Percentiles rank a stretch among this genome's conserved stretches.
These are phyloP conservation scores for Cordilura impudica DNA, from an alignment of 2,888 invertebrate species.

Conservation along the genomic window DNA sequence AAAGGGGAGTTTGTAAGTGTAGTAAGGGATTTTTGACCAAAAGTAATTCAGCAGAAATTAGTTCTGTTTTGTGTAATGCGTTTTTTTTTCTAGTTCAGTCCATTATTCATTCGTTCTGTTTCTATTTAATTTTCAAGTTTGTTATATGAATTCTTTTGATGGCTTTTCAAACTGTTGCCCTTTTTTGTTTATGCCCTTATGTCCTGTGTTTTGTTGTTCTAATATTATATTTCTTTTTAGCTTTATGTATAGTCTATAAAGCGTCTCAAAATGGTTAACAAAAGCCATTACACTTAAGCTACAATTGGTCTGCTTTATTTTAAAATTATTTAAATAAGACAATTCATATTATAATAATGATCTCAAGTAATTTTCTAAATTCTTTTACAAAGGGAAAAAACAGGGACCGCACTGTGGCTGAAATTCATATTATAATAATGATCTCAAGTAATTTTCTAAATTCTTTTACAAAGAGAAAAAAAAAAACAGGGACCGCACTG, in stretches of 20 bases:
- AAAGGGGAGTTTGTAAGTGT: slow-evolving; percentile 23
- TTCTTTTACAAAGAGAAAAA: too few species aligned
- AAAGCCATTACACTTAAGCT: slow-evolving; percentile 52
- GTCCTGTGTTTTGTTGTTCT: slow-evolving; percentile 12
- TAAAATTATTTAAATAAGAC: neutral
- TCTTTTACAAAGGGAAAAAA: too few species aligned
- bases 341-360: slow-evolving; percentile 27
- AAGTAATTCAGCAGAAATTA: slow-evolving; percentile 1
- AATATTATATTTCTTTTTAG: slow-evolving; percentile 21
- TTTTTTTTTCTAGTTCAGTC: neutral
- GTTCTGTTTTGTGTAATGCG: slow-evolving; percentile 7
- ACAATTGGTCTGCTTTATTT: slow-evolving; percentile 41
- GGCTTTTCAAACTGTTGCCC: slow-evolving; percentile 33
- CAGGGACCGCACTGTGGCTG: too few species aligned
- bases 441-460: slow-evolving; percentile 35
- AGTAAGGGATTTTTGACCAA: neutral
- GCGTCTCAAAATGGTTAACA: slow-evolving; percentile 40
- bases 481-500: too few species aligned
- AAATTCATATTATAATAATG: too few species aligned
- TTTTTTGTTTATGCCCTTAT: slow-evolving; percentile 31
- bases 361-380: slow-evolving; percentile 37
- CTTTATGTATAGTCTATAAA: slow-evolving; percentile 46
- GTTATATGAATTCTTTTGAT: neutral
- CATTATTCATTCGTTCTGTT: slow-evolving; percentile 6
- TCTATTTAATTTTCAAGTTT: slow-evolving; percentile 5